A percentile compares a stretch with the other conserved stretches of the same genome.
Conservation (phyloP, 2,797 vertebrate genomes). For the Helicolenus hilgendorfi region DNA sequence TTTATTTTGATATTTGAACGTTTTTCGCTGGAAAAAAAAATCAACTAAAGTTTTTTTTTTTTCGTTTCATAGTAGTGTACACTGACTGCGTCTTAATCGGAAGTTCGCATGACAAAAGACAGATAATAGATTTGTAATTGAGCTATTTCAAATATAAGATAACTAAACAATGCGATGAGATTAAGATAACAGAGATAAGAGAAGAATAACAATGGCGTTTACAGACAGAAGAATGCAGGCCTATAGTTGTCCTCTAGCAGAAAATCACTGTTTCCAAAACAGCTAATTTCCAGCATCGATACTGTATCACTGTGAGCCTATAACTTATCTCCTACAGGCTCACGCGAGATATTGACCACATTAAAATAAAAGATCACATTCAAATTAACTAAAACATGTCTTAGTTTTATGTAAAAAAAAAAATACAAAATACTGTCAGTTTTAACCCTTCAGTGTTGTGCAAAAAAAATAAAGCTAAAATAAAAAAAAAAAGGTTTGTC, state of each 20-base stretch:
- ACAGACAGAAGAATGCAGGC: slow-evolving; percentile 68
- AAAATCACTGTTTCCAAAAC: slow-evolving; percentile 42
- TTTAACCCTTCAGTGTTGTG: neutral
- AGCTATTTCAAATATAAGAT: slow-evolving; percentile 82
- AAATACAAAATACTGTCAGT: no score
- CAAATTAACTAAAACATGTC: neutral
- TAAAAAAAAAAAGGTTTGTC: neutral
- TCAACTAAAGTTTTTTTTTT: neutral
- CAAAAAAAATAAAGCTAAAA: neutral
- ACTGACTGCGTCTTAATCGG: slow-evolving; percentile 37
- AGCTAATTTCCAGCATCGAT: slow-evolving; percentile 2
- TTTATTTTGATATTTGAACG: neutral
- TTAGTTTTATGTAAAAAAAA: neutral
- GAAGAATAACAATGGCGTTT: slow-evolving; percentile 78
- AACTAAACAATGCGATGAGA: slow-evolving; percentile 77
- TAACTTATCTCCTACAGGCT: neutral
- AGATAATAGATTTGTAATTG: slow-evolving; percentile 82
- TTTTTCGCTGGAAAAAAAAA: neutral
- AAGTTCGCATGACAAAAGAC: slow-evolving; percentile 73
- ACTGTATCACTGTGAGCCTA: neutral
- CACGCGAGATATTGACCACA: neutral
- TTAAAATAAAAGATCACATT: neutral
- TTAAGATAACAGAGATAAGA: slow-evolving; percentile 82
- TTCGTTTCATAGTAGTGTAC: neutral
- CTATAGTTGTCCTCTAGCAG: slow-evolving; percentile 28